Conservation (phyloP, 2,888 invertebrate species). For the Dyspetes luteomarginatus region DNA sequence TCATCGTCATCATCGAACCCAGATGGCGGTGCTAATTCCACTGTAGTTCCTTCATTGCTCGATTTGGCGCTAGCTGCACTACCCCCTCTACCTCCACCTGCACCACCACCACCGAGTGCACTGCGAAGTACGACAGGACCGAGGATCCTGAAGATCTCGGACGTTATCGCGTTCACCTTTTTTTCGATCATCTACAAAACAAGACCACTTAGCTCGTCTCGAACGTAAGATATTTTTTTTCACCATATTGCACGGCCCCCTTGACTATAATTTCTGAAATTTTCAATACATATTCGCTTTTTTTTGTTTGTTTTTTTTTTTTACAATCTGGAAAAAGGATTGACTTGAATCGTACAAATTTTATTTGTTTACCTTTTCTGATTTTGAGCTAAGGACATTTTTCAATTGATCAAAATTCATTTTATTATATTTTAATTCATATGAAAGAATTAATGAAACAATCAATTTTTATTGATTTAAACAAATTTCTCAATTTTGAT, state of each 20-base stretch:
- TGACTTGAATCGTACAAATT: background rate
- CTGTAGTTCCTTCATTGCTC: conserved; percentile 78
- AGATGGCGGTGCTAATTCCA: conserved; percentile 78
- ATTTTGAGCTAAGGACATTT: no score
- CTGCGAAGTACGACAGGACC: conserved; percentile 89
- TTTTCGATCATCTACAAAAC: conserved; percentile 89
- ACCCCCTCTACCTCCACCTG: conserved; percentile 50
- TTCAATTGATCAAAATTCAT: no score
- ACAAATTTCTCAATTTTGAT: background rate
- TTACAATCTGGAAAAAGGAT: background rate
- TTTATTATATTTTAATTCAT: no score
- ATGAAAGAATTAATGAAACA: no score
- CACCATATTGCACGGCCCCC: no score
- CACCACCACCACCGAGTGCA: conserved; percentile 84
- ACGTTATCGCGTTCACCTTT: conserved; percentile 90
- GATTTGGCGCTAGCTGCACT: conserved; percentile 80
- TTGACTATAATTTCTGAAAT: background rate
- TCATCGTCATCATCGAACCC: conserved; percentile 85
- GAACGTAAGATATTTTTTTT: background rate
- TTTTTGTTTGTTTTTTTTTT: no score
- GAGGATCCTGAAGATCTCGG: conserved; percentile 89
- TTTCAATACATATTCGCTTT: no score
- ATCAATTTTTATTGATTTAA: no score
- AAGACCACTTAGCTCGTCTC: conserved; percentile 68
- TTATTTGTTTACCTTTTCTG: no score